Evolutionary conservation across 2,797 vertebrate genomes (phyloP).

Genomic region (Coranthus polyacanthus): DNA sequence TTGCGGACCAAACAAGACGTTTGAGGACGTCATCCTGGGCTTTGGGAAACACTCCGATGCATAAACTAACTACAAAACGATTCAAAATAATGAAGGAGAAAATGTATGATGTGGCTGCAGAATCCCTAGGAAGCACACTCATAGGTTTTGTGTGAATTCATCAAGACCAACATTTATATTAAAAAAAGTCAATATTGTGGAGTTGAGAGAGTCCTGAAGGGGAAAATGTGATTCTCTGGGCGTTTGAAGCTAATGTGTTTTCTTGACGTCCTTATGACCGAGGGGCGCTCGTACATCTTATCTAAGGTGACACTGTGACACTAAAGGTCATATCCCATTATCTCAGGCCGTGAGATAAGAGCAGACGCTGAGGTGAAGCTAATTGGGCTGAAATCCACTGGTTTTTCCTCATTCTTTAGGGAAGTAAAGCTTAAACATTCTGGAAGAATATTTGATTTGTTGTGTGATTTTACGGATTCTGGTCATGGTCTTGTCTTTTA

Average conservation of each 20-base stretch:
- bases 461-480: neutral
- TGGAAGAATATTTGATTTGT: neutral
- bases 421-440: too few species aligned
- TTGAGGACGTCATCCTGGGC: too few species aligned
- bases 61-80: too few species aligned
- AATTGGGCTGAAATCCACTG: constrained; percentile 35
- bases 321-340: constrained; percentile 66
- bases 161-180: neutral
- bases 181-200: constrained; percentile 43
- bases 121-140: too few species aligned
- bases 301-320: constrained; percentile 62
- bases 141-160: neutral
- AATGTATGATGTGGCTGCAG: too few species aligned
- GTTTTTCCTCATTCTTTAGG: constrained; percentile 18
- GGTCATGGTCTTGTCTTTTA: neutral
- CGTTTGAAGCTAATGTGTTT: constrained; percentile 43
- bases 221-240: constrained; percentile 46
- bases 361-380: constrained; percentile 36
- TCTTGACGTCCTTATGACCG: constrained; percentile 51
- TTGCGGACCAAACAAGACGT: too few species aligned
- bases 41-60: too few species aligned
- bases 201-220: constrained; percentile 33
- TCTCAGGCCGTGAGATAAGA: constrained; percentile 54
- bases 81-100: too few species aligned
- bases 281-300: constrained; percentile 58